Evolutionary conservation across 2,113 vertebrate species (phyloP).

Genomic region (Solea solea): DNA sequence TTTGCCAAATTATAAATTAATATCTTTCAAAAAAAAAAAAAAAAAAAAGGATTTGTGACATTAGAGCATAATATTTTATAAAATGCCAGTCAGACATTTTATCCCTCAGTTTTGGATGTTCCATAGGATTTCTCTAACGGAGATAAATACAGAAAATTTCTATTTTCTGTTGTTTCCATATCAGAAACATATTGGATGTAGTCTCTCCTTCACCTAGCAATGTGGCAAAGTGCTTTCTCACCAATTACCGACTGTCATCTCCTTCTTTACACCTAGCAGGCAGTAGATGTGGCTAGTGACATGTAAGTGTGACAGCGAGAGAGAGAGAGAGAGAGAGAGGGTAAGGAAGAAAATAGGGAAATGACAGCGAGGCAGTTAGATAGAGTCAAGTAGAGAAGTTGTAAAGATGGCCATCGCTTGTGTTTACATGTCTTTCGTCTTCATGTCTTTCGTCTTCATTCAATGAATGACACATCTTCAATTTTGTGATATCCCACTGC

Average conservation of each 20-base stretch:
- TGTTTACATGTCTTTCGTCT: slow-evolving; percentile 47
- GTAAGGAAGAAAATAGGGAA: neutral
- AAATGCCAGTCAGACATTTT: slow-evolving; percentile 10
- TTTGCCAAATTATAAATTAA: neutral
- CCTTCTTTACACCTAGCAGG: slow-evolving; percentile 77
- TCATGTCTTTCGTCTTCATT: slow-evolving; percentile 58
- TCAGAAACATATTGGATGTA: slow-evolving; percentile 64
- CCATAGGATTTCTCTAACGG: slow-evolving; percentile 33
- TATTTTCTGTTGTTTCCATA: slow-evolving; percentile 46
- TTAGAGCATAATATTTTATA: neutral
- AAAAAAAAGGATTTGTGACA: neutral
- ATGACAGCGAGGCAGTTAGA: slow-evolving; percentile 29
- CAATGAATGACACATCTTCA: slow-evolving; percentile 32
- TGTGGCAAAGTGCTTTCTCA: slow-evolving; percentile 78
- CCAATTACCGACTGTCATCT: slow-evolving; percentile 78
- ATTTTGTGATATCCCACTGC: slow-evolving; percentile 11
- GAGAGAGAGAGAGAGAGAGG: neutral
- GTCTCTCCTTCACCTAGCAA: slow-evolving; percentile 63
- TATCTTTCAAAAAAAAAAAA: neutral
- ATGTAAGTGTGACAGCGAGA: slow-evolving; percentile 23
- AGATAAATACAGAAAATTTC: slow-evolving; percentile 29
- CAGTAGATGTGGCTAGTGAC: slow-evolving; percentile 51
- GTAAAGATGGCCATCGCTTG: slow-evolving; percentile 58
- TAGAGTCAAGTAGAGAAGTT: slow-evolving; percentile 43
- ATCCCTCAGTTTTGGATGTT: slow-evolving; percentile 10